Evolutionary conservation across 2,888 invertebrate genomes (phyloP).

Genomic region (Erebia palarica): DNA sequence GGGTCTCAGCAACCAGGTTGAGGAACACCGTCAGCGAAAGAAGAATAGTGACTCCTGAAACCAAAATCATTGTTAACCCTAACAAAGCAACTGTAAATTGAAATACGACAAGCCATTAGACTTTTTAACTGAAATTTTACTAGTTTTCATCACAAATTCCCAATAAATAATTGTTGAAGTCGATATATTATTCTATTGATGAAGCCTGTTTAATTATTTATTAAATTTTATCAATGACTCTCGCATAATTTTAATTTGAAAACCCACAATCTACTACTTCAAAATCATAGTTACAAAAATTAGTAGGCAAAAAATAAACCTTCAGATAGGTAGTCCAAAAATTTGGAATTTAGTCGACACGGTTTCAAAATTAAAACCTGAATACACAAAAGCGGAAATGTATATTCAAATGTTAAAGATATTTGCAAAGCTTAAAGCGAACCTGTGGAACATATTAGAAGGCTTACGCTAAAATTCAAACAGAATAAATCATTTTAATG

Average conservation of each 20-base stretch:
- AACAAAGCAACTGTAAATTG: slow-evolving; percentile 38
- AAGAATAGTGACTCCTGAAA: slow-evolving; percentile 99
- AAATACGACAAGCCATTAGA: neutral
- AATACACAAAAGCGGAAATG: neutral
- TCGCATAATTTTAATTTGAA: too few species aligned
- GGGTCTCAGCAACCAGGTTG: slow-evolving; percentile 99
- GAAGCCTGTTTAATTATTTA: too few species aligned
- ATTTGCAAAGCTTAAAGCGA: neutral
- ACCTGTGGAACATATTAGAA: neutral
- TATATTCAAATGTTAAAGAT: neutral
- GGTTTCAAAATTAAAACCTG: neutral
- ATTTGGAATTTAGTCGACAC: neutral
- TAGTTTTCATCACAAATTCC: neutral
- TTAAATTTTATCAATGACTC: too few species aligned
- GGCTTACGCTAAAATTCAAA: neutral
- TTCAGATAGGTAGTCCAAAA: neutral
- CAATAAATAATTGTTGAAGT: neutral
- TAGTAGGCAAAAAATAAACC: too few species aligned
- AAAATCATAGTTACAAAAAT: too few species aligned
- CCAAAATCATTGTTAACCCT: slow-evolving; percentile 84
- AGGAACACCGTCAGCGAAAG: slow-evolving; percentile 99
- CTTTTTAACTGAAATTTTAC: neutral
- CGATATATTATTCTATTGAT: neutral
- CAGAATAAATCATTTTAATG: neutral
- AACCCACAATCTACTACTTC: too few species aligned